These are phyloP conservation scores for Galerucella nymphaeae DNA, from an alignment of 2,888 invertebrate species.

Conservation along the genomic window DNA sequence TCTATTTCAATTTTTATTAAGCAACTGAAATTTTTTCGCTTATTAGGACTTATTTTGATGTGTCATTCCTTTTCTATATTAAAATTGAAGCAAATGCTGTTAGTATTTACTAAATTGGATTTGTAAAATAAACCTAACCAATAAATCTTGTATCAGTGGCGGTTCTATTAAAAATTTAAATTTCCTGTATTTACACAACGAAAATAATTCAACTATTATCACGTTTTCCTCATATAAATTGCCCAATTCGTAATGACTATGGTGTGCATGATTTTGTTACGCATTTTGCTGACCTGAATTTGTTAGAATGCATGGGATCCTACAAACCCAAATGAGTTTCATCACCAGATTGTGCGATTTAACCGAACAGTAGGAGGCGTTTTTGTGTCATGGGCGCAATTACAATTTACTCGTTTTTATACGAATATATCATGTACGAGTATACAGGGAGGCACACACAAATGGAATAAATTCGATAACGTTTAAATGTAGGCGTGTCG, in stretches of 20 bases:
- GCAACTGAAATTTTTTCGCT: too few species aligned
- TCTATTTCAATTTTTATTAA: too few species aligned
- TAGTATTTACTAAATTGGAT: not conserved
- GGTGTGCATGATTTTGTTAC: constrained; percentile 22
- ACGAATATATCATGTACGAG: not conserved
- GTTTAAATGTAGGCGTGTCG: too few species aligned
- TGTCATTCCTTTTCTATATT: not conserved
- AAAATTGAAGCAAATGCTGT: not conserved
- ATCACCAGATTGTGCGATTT: constrained; percentile 34
- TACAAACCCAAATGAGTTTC: constrained; percentile 40
- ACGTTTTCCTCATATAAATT: constrained; percentile 24
- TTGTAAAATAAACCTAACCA: not conserved
- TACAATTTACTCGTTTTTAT: constrained; percentile 4
- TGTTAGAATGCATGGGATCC: constrained; percentile 29
- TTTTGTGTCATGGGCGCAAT: constrained; percentile 35
- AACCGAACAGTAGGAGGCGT: constrained; percentile 34
- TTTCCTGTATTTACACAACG: constrained; percentile 16
- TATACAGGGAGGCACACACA: not conserved
- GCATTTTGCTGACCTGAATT: constrained; percentile 41
- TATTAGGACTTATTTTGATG: too few species aligned
- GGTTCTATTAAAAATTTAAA: constrained; percentile 6
- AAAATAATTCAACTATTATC: constrained; percentile 5
- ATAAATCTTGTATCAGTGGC: constrained; percentile 4
- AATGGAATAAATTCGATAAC: too few species aligned
- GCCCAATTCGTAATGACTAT: constrained; percentile 18